Evolutionary conservation across 2,888 invertebrate genomes (phyloP), one percentile per base, ranked within the genome.

Genomic region (Slavum lentiscoides): DNA sequence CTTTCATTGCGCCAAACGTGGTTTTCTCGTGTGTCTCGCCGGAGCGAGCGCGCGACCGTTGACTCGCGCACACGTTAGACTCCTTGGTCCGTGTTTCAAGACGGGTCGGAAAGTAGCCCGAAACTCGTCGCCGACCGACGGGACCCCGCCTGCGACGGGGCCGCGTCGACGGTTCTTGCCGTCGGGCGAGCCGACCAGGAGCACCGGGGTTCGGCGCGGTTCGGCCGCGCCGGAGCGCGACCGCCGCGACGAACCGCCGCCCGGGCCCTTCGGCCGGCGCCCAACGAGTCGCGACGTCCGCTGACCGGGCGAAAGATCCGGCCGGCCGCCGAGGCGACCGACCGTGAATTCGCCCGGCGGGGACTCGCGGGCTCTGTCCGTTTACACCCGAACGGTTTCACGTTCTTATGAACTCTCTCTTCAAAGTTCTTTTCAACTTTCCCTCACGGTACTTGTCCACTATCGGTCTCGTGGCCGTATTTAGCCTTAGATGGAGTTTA

Each of bases 41-140:
- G 58, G n/a, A 3, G 21, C 21, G 37, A 2, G 43, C 67, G 64
- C 49, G 53, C 87, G 43, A 90, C 89, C 90, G 88, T 88, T 89
- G 90, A 91, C 91, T 91, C 88, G 91, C 91, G 89, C 88, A 90
- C 89, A 90, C 89, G 90, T 88, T 90, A 89, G 89, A 91, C 91
- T 91, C 90, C 90, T 91, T 91, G 90, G 91, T 91, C 90, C 90
- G 90, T 91, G 90, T 91, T 91, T 91, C 91, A 91, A 91, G 91
- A 91, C 91, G 91, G 91, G 91, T 90, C 91, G 89, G 88, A 30
- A 30, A 30, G 30, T 30, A 30, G 30, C 30, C 30, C 30, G 30
- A 30, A 30, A 30, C 30, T 30, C 30, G 30, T 30, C 30, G 30
- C 30, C 30, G 30, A 30, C 30, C 30, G 30, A 30, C 30, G 30